Evolutionary conservation across 2,888 invertebrate genomes (phyloP).

Genomic region (Nebria salina): DNA sequence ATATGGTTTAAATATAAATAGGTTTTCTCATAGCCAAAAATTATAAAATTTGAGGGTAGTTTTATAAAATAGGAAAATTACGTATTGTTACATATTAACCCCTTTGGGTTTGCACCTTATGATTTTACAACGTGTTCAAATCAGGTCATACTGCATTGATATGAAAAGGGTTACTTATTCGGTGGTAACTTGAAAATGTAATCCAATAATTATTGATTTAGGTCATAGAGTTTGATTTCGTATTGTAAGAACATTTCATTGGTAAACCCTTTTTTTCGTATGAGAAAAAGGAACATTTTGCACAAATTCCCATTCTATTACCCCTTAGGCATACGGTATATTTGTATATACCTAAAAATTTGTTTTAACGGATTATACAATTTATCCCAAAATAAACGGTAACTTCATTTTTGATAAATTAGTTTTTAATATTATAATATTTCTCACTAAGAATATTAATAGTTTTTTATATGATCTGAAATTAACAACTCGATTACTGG

Average conservation of each 20-base stretch:
- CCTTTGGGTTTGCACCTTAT: background rate
- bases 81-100: background rate
- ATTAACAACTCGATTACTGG: too few relatives aligned
- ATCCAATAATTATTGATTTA: background rate
- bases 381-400: too few relatives aligned
- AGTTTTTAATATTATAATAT: too few relatives aligned
- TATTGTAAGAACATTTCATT: background rate
- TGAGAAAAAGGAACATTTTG: background rate
- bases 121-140: background rate
- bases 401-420: too few relatives aligned
- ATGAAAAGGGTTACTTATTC: background rate
- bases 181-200: background rate
- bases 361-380: too few relatives aligned
- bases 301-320: background rate
- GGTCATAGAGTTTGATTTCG: background rate
- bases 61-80: background rate
- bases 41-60: too few relatives aligned
- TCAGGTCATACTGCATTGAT: background rate
- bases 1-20: too few relatives aligned
- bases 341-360: too few relatives aligned
- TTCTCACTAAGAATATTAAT: too few relatives aligned
- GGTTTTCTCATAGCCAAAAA: too few relatives aligned
- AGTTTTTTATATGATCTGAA: too few relatives aligned
- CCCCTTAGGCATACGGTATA: too few relatives aligned
- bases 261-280: background rate